These are phyloP conservation scores for Falco naumanni DNA, from an alignment of 2,797 vertebrate species.

Conservation along the genomic window DNA sequence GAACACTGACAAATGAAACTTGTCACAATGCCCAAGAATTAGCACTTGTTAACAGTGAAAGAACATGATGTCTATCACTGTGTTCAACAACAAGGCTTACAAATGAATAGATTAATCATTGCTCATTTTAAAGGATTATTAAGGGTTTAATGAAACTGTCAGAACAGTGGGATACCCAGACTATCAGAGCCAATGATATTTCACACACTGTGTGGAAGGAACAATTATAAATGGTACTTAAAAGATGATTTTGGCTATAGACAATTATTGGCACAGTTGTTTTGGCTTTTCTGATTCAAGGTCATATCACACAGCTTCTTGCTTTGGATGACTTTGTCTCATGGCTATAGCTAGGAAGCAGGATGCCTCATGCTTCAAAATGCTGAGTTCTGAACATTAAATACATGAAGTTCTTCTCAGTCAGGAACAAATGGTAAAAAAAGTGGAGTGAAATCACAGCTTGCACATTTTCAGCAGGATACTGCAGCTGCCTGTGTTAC, in stretches of 20 bases:
- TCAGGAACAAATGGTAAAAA: background rate
- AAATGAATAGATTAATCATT: conserved; percentile 55
- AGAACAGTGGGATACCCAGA: background rate
- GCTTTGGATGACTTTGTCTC: background rate
- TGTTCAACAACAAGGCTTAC: conserved; percentile 20
- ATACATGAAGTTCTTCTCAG: background rate
- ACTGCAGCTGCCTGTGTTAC: background rate
- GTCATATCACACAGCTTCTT: background rate
- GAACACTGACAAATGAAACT: conserved; percentile 57
- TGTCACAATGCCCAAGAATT: conserved; percentile 53
- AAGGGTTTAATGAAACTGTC: conserved; percentile 33
- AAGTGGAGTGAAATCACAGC: background rate
- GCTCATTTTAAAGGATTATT: conserved; percentile 20
- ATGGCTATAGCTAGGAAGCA: background rate
- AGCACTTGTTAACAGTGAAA: conserved; percentile 29
- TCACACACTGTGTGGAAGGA: background rate
- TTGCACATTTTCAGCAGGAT: background rate
- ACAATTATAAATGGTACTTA: background rate
- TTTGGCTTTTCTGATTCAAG: background rate
- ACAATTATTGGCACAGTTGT: background rate
- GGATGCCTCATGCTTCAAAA: background rate
- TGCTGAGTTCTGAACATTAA: background rate
- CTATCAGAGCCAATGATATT: background rate
- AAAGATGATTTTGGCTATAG: background rate
- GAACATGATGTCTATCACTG: conserved; percentile 33